Base-by-base conservation (phyloP, 2,888 invertebrate genomes). In the Lepas anatifera region DNA sequence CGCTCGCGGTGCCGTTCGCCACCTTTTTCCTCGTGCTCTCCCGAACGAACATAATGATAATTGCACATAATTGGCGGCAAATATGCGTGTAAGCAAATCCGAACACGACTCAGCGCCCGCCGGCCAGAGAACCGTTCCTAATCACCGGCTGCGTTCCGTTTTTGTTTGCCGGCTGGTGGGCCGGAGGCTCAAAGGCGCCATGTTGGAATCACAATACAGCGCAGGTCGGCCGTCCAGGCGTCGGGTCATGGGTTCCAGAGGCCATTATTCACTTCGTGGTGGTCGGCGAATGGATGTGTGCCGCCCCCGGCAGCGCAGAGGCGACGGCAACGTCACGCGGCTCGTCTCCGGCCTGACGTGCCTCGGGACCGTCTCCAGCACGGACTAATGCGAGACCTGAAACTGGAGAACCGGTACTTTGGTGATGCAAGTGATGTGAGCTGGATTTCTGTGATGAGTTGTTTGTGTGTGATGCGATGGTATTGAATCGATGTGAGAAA, bases 31-130 rank as follows among this genome's bases (percentile, higher is more conserved):
- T 32, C 32, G 32, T 16, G 58, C 58, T 32, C 58, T 58, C 58
- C 29, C 58, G 32, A 58, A 58, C 58, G 58, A 58, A 58, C 58
- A 32, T 58, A 58, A 58, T 58, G 58, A 58, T 58, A 58, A 58
- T 58, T 58, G 58, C 32, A 29, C 58, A 58, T 58, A 58, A 58
- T 58, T 58, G 58, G 58, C 32, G 58, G 58, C 29, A 58, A 58
- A 58, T 58, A 58, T 58, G 29, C 58, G 58, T 58, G 58, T 58
- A 58, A 58, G 58, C 58, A 58, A 58, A 58, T 58, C 58, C 58
- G 58, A 58, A 58, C 58, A 58, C 18, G 58, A 22, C 58, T 27
- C 32, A 4, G 32, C 18, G 58, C 58, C 58, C n/a, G 52, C 32
- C 25, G 58, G 25, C 32, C 13, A 8, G 16, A 7, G 58, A 25